phyloP scores from a whole-genome alignment of 2,888 invertebrate genomes.

The Rhopalosiphum nymphaeae region DNA sequence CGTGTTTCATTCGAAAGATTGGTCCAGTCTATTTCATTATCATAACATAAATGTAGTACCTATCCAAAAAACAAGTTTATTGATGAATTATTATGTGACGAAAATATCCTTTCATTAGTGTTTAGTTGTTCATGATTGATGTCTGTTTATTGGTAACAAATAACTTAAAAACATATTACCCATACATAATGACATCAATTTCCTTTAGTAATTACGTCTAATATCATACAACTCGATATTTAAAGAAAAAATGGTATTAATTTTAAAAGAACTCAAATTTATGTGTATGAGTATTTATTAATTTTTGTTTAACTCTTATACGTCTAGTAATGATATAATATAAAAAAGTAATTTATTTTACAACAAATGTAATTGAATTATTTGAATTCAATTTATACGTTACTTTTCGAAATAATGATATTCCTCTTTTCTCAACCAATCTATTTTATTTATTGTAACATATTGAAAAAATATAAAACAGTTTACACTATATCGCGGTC shows the following conservation, averaged over 20 bases:
- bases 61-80: slow-evolving; percentile 6
- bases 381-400: not conserved
- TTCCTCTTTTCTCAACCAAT: not conserved
- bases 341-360: not conserved
- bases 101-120: slow-evolving; percentile 36
- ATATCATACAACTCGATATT: not conserved
- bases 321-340: not conserved
- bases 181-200: not conserved
- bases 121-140: slow-evolving; percentile 15
- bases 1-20: not conserved
- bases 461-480: not conserved
- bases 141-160: not conserved
- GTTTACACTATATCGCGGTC: not conserved
- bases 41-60: not conserved
- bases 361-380: not conserved
- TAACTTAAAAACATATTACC: not conserved
- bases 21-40: not conserved
- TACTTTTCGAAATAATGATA: not conserved
- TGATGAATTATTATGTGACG: not conserved
- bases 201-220: not conserved
- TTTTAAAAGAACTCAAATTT: not conserved
- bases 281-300: not conserved
- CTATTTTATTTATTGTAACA: not conserved
- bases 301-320: not conserved
- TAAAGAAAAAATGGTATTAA: not conserved